Conservation (phyloP, 2,797 vertebrate species). For the Pseudochirops corinnae region DNA sequence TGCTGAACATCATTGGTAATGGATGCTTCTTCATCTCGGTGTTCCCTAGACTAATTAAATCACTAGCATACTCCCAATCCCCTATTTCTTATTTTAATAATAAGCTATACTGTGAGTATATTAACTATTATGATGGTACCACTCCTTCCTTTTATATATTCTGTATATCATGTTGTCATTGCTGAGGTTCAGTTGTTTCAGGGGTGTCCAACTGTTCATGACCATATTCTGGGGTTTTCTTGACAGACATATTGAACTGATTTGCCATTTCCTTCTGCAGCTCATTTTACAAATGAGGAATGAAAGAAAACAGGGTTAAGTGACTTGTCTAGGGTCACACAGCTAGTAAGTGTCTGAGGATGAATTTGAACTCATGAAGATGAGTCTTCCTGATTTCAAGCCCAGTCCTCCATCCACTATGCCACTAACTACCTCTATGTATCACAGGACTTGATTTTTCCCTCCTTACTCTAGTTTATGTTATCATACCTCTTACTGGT, state of each 20-base stretch:
- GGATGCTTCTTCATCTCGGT: background rate
- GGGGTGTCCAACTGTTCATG: background rate
- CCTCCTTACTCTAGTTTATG: background rate
- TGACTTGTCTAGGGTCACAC: background rate
- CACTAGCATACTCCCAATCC: background rate
- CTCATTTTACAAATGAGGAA: background rate
- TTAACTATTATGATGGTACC: background rate
- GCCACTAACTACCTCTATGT: background rate
- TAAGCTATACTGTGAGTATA: background rate
- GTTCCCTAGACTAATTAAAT: background rate
- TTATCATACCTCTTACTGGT: background rate
- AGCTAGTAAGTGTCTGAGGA: background rate
- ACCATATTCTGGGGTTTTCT: background rate
- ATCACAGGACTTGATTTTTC: background rate
- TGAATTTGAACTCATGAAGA: background rate
- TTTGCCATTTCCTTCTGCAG: background rate
- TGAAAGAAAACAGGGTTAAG: background rate
- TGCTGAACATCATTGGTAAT: background rate
- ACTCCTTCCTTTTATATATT: background rate
- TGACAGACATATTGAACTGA: background rate
- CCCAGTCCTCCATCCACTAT: background rate
- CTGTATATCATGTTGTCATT: background rate
- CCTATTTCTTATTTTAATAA: background rate
- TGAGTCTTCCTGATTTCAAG: background rate
- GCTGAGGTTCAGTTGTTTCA: background rate